Conservation (phyloP, 2,888 invertebrate genomes). For the Muscina levida region DNA sequence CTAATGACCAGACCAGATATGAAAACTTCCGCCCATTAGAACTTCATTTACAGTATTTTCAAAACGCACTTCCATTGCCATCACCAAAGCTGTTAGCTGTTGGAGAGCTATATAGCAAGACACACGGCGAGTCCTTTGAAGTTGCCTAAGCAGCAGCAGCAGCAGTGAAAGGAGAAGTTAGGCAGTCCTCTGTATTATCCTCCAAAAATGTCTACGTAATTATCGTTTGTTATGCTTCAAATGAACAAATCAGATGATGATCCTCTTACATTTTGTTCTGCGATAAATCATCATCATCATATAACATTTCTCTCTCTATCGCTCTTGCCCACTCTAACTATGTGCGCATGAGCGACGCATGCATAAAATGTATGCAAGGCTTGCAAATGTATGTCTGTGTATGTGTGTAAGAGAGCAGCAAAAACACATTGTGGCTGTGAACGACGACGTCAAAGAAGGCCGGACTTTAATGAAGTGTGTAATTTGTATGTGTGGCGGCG, state of each 20-base stretch:
- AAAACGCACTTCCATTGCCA: too few species aligned
- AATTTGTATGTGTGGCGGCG: conserved; percentile 53
- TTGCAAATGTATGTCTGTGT: neutral
- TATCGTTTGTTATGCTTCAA: conserved; percentile 50
- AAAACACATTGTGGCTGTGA: neutral
- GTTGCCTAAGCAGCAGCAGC: conserved; percentile 14
- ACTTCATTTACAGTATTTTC: conserved; percentile 18
- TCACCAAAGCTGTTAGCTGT: too few species aligned
- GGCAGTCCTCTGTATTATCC: conserved; percentile 14
- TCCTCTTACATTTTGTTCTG: conserved; percentile 17
- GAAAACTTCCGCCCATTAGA: conserved; percentile 33
- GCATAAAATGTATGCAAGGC: too few species aligned
- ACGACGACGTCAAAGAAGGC: conserved; percentile 5
- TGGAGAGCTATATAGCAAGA: too few species aligned
- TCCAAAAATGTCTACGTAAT: conserved; percentile 15
- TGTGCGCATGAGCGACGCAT: too few species aligned
- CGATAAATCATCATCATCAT: conserved; percentile 40
- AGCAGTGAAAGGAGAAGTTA: neutral
- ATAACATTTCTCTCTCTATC: too few species aligned
- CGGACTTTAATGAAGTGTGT: conserved; percentile 62
- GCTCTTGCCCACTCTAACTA: too few species aligned
- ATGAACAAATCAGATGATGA: conserved; percentile 48
- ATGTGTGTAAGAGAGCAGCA: neutral
- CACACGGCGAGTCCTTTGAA: conserved; percentile 14
- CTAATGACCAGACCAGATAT: neutral